Conservation (phyloP, 1,140 invertebrate species). For the Diorhabda sublineata region DNA sequence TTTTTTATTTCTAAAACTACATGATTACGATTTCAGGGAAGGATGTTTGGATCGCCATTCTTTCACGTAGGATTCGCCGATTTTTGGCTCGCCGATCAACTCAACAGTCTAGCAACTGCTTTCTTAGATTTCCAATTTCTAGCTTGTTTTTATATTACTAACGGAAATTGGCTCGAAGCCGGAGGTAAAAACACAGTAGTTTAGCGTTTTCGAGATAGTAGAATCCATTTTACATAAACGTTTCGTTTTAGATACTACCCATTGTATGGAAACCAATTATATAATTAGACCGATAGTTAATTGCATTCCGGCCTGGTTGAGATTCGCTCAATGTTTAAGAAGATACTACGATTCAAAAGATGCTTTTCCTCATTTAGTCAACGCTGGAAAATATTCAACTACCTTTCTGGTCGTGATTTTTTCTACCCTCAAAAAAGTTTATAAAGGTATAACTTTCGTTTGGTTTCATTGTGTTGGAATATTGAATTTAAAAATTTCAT, state of each 20-base stretch:
- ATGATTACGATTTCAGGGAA: slow-evolving; percentile 44
- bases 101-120: slow-evolving; percentile 74
- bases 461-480: no score
- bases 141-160: slow-evolving; percentile 58
- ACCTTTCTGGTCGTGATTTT: slow-evolving; percentile 94
- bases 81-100: slow-evolving; percentile 91
- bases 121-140: slow-evolving; percentile 80
- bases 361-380: slow-evolving; percentile 92
- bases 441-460: slow-evolving; percentile 32
- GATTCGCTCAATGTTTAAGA: slow-evolving; percentile 95
- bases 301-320: slow-evolving; percentile 81
- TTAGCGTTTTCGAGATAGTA: neutral
- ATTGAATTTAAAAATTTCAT: no score
- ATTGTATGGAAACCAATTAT: slow-evolving; percentile 49
- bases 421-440: slow-evolving; percentile 58
- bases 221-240: neutral
- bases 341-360: slow-evolving; percentile 87
- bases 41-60: slow-evolving; percentile 76
- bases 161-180: slow-evolving; percentile 48
- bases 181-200: slow-evolving; percentile 34
- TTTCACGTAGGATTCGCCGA: slow-evolving; percentile 85
- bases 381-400: slow-evolving; percentile 98
- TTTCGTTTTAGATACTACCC: slow-evolving; percentile 43
- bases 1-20: neutral
- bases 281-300: slow-evolving; percentile 61